Evolutionary conservation across 2,113 vertebrate species (phyloP), one percentile per base, ranked within the genome.

Genomic region (Pipra filicauda): DNA sequence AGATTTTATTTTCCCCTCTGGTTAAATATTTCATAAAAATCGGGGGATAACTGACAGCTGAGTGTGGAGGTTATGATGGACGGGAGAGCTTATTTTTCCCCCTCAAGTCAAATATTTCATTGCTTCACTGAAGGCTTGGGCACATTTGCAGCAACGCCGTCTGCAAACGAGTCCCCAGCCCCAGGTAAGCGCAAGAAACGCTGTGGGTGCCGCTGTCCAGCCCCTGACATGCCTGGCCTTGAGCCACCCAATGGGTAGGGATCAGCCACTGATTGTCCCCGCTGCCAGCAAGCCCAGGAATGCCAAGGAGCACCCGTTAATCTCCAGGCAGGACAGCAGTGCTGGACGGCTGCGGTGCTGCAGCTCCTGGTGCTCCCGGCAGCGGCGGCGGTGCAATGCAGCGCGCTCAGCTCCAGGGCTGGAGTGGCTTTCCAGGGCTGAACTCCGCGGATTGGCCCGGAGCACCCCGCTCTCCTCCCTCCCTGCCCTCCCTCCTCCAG

Each of bases 401-500:
- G 89, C 83, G 61, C 33, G 35, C 55, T 9, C 94, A 62, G 51
- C 89, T 71, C 58, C 90, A 8, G 86, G 92, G 91, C 85, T 77
- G 93, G 5, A 51, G 66, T 2, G 44, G 70, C 90, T 90, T 28
- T 39, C 79, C 95, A 91, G 94, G 41, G 10, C 92, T 78, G 89
- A 57, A 12, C 78, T 85, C 64, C 0, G 67, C 93, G 58, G 95
- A 97, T 97, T 97, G 97, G 96, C 92, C 95, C 91, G 16, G 55
- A 93, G 77, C 71, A 69, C 89, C 92, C 85, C 9, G n/a, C 96
- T 93, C 86, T 69, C 93, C 93, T 95, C 96, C 95, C 89, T 95
- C 73, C 91, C 64, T 89, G 57, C 49, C 91, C 85, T 84, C 85
- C 96, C 87, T 89, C 91, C 83, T 62, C 61, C 84, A 11, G 95